Conservation (phyloP, 2,888 invertebrate species). For the Agrochola circellaris region DNA sequence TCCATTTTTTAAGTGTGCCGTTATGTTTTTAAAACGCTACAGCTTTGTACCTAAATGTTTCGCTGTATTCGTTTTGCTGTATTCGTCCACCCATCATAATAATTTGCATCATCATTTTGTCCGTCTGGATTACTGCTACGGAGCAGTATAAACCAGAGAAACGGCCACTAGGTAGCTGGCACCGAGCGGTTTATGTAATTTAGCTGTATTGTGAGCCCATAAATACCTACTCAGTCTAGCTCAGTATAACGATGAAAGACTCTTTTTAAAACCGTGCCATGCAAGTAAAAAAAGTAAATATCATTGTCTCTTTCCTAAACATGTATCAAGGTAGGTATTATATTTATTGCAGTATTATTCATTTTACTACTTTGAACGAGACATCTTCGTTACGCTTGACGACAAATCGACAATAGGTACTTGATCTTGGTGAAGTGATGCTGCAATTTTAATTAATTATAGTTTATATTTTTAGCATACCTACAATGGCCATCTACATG, state of each 20-base stretch:
- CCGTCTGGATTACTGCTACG: slow-evolving; percentile 25
- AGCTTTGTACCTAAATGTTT: slow-evolving; percentile 28
- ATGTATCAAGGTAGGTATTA: neutral
- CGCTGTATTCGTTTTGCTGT: slow-evolving; percentile 14
- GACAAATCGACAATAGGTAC: slow-evolving; percentile 6
- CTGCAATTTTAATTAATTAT: neutral
- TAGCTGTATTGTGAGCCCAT: slow-evolving; percentile 27
- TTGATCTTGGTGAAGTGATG: slow-evolving; percentile 20
- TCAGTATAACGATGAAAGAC: neutral
- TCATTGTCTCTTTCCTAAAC: neutral
- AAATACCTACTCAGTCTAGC: neutral
- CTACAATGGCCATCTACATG: neutral
- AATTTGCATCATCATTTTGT: slow-evolving; percentile 29
- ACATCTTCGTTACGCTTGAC: neutral
- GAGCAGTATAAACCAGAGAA: slow-evolving; percentile 33
- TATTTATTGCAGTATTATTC: neutral
- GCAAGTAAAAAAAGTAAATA: slow-evolving; percentile 1
- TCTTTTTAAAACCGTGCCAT: neutral
- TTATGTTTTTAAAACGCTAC: slow-evolving; percentile 29
- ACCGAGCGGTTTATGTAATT: slow-evolving; percentile 36
- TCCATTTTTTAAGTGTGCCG: slow-evolving; percentile 32
- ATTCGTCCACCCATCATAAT: neutral
- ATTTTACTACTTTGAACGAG: slow-evolving; percentile 5
- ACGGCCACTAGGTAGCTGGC: slow-evolving; percentile 11
- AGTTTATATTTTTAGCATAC: neutral